phyloP scores from a whole-genome alignment of 1,140 invertebrate species.

The Trigoniulus corallinus region DNA sequence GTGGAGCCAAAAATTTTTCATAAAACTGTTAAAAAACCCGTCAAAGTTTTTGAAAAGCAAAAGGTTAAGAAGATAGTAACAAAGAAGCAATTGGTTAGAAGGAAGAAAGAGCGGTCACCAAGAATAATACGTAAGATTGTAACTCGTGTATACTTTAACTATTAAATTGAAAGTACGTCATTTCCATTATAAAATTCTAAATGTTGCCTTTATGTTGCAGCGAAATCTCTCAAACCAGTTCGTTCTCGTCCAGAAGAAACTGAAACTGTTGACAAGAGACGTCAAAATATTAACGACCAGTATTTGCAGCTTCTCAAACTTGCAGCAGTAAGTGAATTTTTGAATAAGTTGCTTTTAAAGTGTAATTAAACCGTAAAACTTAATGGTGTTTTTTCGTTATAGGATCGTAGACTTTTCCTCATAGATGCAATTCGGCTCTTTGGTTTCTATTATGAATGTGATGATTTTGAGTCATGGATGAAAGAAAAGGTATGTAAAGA shows the following conservation, averaged over 20 bases:
- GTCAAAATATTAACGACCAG: not conserved
- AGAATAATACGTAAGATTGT: not conserved
- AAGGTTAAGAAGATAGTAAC: slow-evolving; percentile 78
- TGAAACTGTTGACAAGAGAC: not conserved
- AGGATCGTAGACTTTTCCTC: slow-evolving; percentile 53
- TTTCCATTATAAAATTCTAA: no score
- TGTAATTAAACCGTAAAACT: not conserved
- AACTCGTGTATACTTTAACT: no score
- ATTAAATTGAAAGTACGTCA: no score
- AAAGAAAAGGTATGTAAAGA: slow-evolving; percentile 49
- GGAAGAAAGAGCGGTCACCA: not conserved
- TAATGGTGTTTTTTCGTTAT: slow-evolving; percentile 7
- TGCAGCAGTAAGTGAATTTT: not conserved
- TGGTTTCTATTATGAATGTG: slow-evolving; percentile 91
- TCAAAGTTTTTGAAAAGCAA: slow-evolving; percentile 63
- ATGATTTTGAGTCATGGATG: slow-evolving; percentile 96
- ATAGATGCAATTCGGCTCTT: slow-evolving; percentile 86
- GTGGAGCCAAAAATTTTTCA: slow-evolving; percentile 68
- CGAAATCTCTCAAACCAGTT: no score
- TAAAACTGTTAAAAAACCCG: slow-evolving; percentile 62
- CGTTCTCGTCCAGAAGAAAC: not conserved
- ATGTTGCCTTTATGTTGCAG: no score
- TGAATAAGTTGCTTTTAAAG: not conserved
- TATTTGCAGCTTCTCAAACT: not conserved
- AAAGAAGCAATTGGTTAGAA: slow-evolving; percentile 9